These are phyloP conservation scores for Nanger granti DNA, from an alignment of 2,113 vertebrate genomes.

Conservation along the genomic window DNA sequence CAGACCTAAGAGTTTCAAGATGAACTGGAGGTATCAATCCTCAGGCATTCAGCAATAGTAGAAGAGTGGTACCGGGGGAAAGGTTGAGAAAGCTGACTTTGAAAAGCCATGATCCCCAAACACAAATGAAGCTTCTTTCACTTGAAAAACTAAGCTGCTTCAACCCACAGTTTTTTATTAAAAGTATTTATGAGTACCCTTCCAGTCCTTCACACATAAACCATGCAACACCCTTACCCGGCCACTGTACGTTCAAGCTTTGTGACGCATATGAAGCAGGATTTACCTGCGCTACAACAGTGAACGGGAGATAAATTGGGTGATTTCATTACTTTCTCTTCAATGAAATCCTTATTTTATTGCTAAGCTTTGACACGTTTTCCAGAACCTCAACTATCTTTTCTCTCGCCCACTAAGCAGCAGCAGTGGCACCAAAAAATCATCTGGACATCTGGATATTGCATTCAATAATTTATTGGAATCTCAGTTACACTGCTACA, in stretches of 20 bases:
- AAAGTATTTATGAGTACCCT: not conserved
- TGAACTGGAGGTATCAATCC: not conserved
- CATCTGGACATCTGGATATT: slow-evolving; percentile 28
- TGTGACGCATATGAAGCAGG: not conserved
- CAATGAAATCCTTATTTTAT: slow-evolving; percentile 15
- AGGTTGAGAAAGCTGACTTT: not conserved
- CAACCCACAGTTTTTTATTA: not conserved
- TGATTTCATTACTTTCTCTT: slow-evolving; percentile 42
- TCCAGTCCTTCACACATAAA: not conserved
- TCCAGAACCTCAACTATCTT: not conserved
- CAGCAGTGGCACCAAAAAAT: not conserved
- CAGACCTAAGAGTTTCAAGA: not conserved
- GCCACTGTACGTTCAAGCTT: not conserved
- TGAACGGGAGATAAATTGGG: slow-evolving; percentile 13
- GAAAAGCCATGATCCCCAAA: not conserved
- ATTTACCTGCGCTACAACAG: slow-evolving; percentile 5
- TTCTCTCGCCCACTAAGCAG: not conserved
- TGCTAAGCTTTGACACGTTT: slow-evolving; percentile 34
- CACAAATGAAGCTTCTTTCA: not conserved
- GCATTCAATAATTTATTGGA: slow-evolving; percentile 56
- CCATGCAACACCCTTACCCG: not conserved
- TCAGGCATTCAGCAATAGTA: not conserved
- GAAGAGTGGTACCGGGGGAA: not conserved
- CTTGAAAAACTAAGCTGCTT: not conserved
- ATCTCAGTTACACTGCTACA: slow-evolving; percentile 36